Conservation (phyloP, 2,888 invertebrate genomes). For the Mesorhabditis sp. region DNA sequence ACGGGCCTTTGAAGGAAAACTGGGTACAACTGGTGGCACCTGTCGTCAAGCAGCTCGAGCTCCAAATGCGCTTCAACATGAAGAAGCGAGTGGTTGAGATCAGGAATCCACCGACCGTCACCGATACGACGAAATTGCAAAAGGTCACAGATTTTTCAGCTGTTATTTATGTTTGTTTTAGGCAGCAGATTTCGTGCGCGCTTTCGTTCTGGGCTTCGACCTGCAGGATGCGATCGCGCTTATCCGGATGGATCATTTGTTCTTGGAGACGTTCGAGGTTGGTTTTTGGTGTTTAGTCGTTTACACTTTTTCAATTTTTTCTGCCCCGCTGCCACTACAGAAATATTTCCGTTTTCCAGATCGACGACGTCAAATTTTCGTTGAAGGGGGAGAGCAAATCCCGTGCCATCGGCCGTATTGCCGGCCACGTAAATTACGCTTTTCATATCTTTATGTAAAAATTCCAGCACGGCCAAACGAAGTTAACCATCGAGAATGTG, state of each 20-base stretch:
- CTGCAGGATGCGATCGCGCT: slow-evolving; percentile 84
- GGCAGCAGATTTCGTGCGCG: slow-evolving; percentile 94
- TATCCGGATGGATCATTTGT: slow-evolving; percentile 88
- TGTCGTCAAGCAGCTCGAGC: slow-evolving; percentile 85
- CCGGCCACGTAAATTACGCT: slow-evolving; percentile 75
- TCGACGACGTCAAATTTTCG: slow-evolving; percentile 40
- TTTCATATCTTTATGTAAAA: background rate
- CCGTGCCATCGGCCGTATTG: slow-evolving; percentile 91
- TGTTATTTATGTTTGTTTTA: slow-evolving; percentile 58
- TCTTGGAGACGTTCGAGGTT: slow-evolving; percentile 92
- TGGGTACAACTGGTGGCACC: slow-evolving; percentile 97
- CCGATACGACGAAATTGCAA: slow-evolving; percentile 70
- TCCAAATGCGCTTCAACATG: slow-evolving; percentile 82
- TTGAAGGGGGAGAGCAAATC: slow-evolving; percentile 41
- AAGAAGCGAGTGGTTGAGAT: slow-evolving; percentile 86
- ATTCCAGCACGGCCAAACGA: slow-evolving; percentile 72
- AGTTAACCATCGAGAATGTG: slow-evolving; percentile 96
- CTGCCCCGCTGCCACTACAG: background rate
- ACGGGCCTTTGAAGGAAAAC: slow-evolving; percentile 86
- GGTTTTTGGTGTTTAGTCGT: background rate
- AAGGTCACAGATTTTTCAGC: slow-evolving; percentile 19
- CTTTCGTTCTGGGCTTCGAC: slow-evolving; percentile 91
- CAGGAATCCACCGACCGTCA: slow-evolving; percentile 68
- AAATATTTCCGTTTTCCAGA: slow-evolving; percentile 16
- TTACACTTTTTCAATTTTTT: background rate